Percentiles rank a stretch among this genome's conserved stretches.
phyloP scores from a whole-genome alignment of 2,113 vertebrate genomes.

The Raja brachyura region DNA sequence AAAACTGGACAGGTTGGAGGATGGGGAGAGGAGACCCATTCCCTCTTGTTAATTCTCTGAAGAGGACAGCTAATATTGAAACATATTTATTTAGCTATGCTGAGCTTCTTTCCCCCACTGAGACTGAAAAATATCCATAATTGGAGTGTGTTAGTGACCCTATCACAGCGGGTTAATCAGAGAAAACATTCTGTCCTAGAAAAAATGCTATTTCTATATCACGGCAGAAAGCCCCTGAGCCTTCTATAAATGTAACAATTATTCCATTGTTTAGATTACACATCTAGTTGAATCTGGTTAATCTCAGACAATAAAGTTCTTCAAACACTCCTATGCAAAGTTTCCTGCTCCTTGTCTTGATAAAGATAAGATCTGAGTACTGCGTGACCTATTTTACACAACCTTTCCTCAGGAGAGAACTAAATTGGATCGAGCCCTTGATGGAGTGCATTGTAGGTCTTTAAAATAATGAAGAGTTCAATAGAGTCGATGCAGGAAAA shows the following conservation, averaged over 20 bases:
- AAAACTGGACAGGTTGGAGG: neutral
- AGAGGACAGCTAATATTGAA: neutral
- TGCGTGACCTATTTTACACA: neutral
- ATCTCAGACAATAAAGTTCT: neutral
- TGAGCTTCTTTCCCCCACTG: neutral
- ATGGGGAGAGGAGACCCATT: neutral
- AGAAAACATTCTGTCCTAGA: neutral
- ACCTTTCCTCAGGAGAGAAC: neutral
- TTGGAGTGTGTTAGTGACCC: neutral
- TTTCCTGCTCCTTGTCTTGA: conserved; percentile 4
- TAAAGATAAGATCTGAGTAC: conserved; percentile 15
- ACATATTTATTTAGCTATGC: neutral
- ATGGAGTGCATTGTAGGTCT: neutral
- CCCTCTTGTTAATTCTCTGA: neutral
- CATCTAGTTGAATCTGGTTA: neutral
- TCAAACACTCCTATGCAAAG: conserved; percentile 1
- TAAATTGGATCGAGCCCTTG: neutral
- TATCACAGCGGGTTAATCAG: neutral
- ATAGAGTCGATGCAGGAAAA: neutral
- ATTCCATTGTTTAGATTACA: conserved; percentile 4
- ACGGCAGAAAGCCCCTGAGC: neutral
- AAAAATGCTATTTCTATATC: neutral
- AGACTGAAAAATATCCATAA: neutral
- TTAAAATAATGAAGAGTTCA: neutral
- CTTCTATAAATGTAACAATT: neutral